phyloP scores from a whole-genome alignment of 2,113 vertebrate genomes.

The Leiothrix lutea region DNA sequence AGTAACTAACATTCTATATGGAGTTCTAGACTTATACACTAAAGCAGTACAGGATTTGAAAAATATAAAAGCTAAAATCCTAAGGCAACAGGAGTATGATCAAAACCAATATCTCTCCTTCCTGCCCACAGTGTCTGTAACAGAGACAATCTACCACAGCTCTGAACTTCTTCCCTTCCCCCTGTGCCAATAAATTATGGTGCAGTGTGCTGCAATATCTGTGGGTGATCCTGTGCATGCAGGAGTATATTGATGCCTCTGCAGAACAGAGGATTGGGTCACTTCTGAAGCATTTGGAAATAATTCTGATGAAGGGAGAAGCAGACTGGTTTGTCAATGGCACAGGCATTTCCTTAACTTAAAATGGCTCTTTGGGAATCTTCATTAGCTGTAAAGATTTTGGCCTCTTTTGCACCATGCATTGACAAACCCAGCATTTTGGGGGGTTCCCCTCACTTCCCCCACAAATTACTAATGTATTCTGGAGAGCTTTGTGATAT shows the following conservation, averaged over 20 bases:
- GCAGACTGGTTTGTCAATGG: background rate
- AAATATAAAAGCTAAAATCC: background rate
- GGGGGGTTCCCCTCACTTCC: background rate
- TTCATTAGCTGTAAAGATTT: background rate
- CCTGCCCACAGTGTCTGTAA: background rate
- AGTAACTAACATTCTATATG: background rate
- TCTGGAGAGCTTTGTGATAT: background rate
- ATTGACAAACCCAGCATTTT: background rate
- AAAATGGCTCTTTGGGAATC: background rate
- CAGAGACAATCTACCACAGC: background rate
- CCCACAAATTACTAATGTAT: background rate
- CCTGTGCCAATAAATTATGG: background rate
- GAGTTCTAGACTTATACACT: background rate
- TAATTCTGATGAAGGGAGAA: background rate
- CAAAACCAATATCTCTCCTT: background rate
- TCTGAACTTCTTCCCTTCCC: background rate
- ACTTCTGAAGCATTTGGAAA: background rate
- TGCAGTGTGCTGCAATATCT: background rate
- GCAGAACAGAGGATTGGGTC: background rate
- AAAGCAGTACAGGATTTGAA: background rate
- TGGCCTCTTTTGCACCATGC: background rate
- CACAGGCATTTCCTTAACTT: background rate
- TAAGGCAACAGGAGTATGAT: background rate
- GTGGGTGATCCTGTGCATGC: background rate
- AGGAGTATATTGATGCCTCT: background rate